Base-by-base conservation (phyloP, 2,888 invertebrate species). In the Vesta saturnalis region DNA sequence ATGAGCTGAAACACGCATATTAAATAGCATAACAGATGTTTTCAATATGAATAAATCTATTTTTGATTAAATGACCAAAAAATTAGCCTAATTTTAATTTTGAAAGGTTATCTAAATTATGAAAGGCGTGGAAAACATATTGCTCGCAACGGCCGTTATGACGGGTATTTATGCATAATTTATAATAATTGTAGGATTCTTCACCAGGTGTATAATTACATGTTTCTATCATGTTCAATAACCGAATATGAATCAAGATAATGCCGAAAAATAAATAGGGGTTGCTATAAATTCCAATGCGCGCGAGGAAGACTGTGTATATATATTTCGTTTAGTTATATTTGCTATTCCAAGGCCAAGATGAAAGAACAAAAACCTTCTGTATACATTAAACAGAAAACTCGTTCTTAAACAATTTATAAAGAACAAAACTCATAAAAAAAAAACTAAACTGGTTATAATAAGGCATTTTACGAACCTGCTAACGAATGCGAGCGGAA, bases 161-260 rank as follows among this genome's bases (percentile, higher is more conserved):
- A n/a, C n/a, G n/a, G n/a, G n/a, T n/a, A n/a, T n/a, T n/a, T n/a
- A n/a, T n/a, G n/a, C n/a, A n/a, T 78, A 78, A 80, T 79, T 79
- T 79, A 80, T 77, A 79, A 77, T 79, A 79, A 79, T 79, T 78
- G 77, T 77, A 73, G 73, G 73, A 74, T 70, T 71, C 75, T 72
- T 71, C 67, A 72, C 72, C 74, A 75, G 77, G 75, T 77, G 77
- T 77, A 77, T 79, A 78, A 78, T 78, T 78, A 78, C 78, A 74
- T 66, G 69, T 73, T 73, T 74, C 75, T 75, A 73, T 70, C 61
- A 72, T 74, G 72, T 73, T n/a, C n/a, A n/a, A 75, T 78, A 79
- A 79, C 77, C 77, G 76, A 77, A 69, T 70, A 72, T 65, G 69
- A 70, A 77, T 76, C 76, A 73, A 64, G 77, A 77, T 76, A 77